Conservation (phyloP, 2,113 vertebrate genomes). For the Megaleporinus macrocephalus region DNA sequence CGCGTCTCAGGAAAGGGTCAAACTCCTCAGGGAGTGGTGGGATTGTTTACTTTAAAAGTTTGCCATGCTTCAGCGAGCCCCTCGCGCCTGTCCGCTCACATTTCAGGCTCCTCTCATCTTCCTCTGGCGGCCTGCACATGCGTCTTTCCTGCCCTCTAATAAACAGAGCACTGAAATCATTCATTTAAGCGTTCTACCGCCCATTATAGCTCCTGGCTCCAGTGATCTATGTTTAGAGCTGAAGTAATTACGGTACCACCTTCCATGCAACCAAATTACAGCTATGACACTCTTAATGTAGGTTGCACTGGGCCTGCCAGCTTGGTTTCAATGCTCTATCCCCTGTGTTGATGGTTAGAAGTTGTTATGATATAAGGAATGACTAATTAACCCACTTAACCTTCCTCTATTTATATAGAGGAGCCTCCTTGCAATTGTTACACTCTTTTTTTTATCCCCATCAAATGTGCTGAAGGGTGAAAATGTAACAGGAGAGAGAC, state of each 20-base stretch:
- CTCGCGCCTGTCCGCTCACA: constrained; percentile 29
- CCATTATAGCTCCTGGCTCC: background rate
- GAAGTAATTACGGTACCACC: background rate
- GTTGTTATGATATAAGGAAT: background rate
- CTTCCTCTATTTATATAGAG: background rate
- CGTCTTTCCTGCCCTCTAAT: background rate
- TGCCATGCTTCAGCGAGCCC: constrained; percentile 38
- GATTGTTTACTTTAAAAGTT: constrained; percentile 56
- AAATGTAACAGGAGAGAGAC: background rate
- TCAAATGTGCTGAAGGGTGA: background rate
- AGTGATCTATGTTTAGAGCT: constrained; percentile 4
- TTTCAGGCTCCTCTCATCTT: constrained; percentile 39
- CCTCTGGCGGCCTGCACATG: background rate
- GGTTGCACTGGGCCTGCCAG: background rate
- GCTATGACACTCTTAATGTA: background rate
- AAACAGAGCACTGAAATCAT: constrained; percentile 8
- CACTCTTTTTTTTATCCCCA: too few species aligned
- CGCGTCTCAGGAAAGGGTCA: constrained; percentile 27
- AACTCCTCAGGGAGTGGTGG: constrained; percentile 41
- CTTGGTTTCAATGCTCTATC: background rate
- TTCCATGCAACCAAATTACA: constrained; percentile 14
- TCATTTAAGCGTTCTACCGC: background rate
- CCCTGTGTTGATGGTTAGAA: background rate
- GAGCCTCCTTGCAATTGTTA: background rate
- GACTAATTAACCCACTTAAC: background rate